A percentile compares a stretch with the other conserved stretches of the same genome.
Conservation (phyloP, 2,113 vertebrate genomes). For the Trinectes maculatus region DNA sequence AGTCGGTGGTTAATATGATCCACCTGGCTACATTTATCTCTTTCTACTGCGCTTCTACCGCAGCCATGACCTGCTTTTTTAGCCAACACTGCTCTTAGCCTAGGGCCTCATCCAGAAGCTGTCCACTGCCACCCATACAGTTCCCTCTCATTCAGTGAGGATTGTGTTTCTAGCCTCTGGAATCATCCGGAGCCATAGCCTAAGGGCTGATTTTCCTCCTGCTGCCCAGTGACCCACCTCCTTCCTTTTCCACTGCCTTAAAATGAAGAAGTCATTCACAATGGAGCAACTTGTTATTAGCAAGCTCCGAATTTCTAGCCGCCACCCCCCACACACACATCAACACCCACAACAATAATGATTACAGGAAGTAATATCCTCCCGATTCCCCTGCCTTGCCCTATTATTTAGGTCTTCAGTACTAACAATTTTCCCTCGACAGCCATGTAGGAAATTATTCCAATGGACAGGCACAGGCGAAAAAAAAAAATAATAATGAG, state of each 20-base stretch:
- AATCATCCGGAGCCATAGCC: constrained; percentile 31
- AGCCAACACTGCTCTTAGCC: constrained; percentile 45
- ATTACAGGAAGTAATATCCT: constrained; percentile 79
- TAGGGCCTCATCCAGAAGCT: constrained; percentile 41
- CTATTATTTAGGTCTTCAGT: constrained; percentile 65
- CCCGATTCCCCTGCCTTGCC: constrained; percentile 43
- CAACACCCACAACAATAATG: constrained; percentile 72
- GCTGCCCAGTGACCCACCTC: constrained; percentile 3
- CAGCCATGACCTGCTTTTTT: constrained; percentile 47
- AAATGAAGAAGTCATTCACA: constrained; percentile 63
- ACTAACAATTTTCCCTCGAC: constrained; percentile 66
- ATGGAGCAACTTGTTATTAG: constrained; percentile 57
- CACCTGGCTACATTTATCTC: constrained; percentile 48
- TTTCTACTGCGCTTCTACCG: constrained; percentile 45
- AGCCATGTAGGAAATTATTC: constrained; percentile 69
- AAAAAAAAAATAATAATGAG: constrained; percentile 50
- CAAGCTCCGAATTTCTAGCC: constrained; percentile 46
- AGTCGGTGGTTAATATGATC: constrained; percentile 26
- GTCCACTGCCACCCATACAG: constrained; percentile 24
- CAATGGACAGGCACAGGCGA: constrained; percentile 39
- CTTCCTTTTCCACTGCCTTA: constrained; percentile 33
- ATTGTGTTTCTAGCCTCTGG: constrained; percentile 26
- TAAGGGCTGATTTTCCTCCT: constrained; percentile 27
- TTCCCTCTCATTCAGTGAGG: constrained; percentile 12
- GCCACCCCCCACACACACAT: constrained; percentile 46